Evolutionary conservation across 2,888 invertebrate species (phyloP), one percentile per base, ranked within the genome.

Genomic region (Drosophila subquinaria): DNA sequence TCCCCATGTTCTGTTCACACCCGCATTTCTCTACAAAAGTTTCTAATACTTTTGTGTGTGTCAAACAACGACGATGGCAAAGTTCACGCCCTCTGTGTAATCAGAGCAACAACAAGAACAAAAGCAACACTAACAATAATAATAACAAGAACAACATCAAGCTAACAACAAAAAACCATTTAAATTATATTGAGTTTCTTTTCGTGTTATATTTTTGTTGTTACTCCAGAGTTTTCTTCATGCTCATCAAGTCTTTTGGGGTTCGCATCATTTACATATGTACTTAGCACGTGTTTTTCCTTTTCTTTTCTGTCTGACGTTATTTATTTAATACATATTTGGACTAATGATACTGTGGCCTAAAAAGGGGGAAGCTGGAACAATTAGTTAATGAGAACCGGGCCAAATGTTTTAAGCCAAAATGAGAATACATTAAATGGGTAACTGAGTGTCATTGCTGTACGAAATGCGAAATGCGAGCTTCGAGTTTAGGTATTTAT

Each of bases 361-460:
- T 30, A 65, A 62, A 62, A 55, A 15, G 60, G 20, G 8, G 20
- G 8, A 27, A 17, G 42, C 45, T 60, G 55, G 36, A 38, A 45
- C 89, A 86, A 88, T 83, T 88, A 86, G 78, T 81, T 86, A 88
- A 83, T 88, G 78, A 83, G 81, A 75, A 71, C 27, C 73, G 53
- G 40, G 48, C 66, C 53, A 69, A 82, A 76, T 57, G 80, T 66
- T 68, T 56, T 38, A 60, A 57, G 62, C 71, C 71, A 68, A 75
- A 81, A 81, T 73, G 67, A 68, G 77, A 74, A 83, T 81, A 73
- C 55, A 60, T 30, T 62, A 62, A 67, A 42, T 33, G 59, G 30
- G 8, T 69, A 63, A 45, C 17, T 65, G 57, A 56, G 40, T 61
- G 13, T 30, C 30, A 27, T 8, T 27, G 27, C 23, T 23, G 23